Evolutionary conservation across 1,140 invertebrate genomes (phyloP).

Genomic region (Zophobas morio): DNA sequence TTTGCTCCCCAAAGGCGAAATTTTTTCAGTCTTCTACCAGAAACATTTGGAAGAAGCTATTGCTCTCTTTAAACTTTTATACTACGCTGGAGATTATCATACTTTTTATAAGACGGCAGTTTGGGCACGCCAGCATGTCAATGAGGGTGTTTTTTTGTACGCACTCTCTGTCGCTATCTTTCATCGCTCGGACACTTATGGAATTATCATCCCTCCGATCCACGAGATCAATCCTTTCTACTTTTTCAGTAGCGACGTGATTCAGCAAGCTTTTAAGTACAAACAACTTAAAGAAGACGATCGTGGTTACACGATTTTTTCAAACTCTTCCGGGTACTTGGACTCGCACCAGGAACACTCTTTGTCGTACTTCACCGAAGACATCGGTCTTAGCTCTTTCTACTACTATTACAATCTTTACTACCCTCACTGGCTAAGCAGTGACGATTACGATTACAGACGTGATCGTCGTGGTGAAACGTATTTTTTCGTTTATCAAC

Average conservation of each 20-base stretch:
- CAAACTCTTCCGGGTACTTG: slow-evolving; percentile 71
- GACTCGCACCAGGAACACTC: slow-evolving; percentile 69
- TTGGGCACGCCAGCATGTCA: slow-evolving; percentile 76
- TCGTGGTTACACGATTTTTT: slow-evolving; percentile 66
- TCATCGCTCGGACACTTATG: slow-evolving; percentile 75
- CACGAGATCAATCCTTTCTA: slow-evolving; percentile 80
- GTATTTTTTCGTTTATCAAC: slow-evolving; percentile 74
- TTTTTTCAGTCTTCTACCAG: slow-evolving; percentile 76
- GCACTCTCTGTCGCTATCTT: slow-evolving; percentile 74
- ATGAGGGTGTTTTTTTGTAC: slow-evolving; percentile 77
- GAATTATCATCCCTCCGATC: slow-evolving; percentile 74
- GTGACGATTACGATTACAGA: slow-evolving; percentile 68
- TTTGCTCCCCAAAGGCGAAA: slow-evolving; percentile 71
- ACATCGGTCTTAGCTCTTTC: slow-evolving; percentile 78
- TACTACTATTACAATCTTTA: slow-evolving; percentile 78
- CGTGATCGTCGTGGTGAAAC: slow-evolving; percentile 75
- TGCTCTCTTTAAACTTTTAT: slow-evolving; percentile 78
- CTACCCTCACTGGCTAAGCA: slow-evolving; percentile 77
- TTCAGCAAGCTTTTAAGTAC: slow-evolving; percentile 73
- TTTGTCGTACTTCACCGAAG: slow-evolving; percentile 82
- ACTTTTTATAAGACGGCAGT: slow-evolving; percentile 74
- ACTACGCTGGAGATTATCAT: slow-evolving; percentile 77
- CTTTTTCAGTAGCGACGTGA: slow-evolving; percentile 74
- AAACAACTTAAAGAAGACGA: slow-evolving; percentile 68
- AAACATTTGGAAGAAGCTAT: slow-evolving; percentile 75